phyloP scores from a whole-genome alignment of 2,113 vertebrate species.

The Gymnogyps californianus region DNA sequence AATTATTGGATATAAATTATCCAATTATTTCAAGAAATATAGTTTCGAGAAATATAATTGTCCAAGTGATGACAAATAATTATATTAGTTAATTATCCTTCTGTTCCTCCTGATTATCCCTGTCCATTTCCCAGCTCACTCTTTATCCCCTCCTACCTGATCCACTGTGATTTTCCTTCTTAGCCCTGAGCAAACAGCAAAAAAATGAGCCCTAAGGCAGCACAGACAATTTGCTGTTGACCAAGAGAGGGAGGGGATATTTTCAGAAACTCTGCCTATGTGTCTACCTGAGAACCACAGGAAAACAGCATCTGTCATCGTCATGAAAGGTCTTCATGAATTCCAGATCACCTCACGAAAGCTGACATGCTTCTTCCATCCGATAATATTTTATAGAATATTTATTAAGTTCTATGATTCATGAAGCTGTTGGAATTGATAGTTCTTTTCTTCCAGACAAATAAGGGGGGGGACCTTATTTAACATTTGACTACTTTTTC shows the following conservation, averaged over 20 bases:
- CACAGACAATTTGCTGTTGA: not conserved
- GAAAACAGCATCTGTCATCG: not conserved
- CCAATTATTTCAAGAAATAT: not conserved
- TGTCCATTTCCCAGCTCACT: not conserved
- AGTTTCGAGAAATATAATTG: not conserved
- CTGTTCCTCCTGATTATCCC: not conserved
- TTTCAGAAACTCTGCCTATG: not conserved
- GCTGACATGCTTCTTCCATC: not conserved
- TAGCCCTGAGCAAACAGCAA: not conserved
- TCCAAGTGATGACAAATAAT: not conserved
- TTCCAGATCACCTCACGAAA: not conserved
- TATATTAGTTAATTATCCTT: not conserved
- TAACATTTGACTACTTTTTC: not conserved
- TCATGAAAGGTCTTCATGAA: not conserved
- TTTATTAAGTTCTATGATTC: not conserved
- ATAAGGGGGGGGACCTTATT: not conserved
- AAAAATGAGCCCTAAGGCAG: not conserved
- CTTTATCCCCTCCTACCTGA: not conserved
- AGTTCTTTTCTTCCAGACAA: not conserved
- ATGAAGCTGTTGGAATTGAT: not conserved
- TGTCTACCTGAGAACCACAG: not conserved
- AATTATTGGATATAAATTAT: conserved; percentile 5
- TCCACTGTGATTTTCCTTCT: not conserved
- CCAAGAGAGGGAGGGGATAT: not conserved
- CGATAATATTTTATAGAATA: not conserved